Evolutionary conservation across 2,113 vertebrate genomes (phyloP).

Genomic region (Carollia perspicillata): DNA sequence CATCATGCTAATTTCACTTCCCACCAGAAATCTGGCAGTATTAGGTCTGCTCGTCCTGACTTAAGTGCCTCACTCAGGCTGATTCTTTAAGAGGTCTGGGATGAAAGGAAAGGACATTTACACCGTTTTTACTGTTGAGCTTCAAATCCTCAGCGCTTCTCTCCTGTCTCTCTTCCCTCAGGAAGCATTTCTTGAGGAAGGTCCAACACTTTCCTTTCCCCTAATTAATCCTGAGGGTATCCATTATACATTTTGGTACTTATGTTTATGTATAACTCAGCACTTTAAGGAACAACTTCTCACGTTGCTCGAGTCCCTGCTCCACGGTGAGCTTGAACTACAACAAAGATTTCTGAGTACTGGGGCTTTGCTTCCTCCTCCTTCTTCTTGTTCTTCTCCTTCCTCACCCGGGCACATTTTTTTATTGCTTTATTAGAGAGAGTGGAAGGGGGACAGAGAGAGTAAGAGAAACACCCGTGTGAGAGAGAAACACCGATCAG

Average conservation of each 20-base stretch:
- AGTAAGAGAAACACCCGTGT: too few relatives aligned
- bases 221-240: neutral
- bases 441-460: too few relatives aligned
- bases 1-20: neutral
- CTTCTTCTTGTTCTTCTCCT: too few relatives aligned
- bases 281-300: neutral
- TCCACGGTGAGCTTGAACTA: neutral
- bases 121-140: neutral
- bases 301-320: neutral
- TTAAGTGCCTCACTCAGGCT: neutral
- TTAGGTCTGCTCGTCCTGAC: neutral
- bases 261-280: slow-evolving; percentile 23
- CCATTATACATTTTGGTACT: neutral
- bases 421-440: too few relatives aligned
- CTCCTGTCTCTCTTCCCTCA: neutral
- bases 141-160: neutral
- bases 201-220: neutral
- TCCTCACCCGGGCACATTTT: too few relatives aligned
- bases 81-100: neutral
- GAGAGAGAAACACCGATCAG: too few relatives aligned
- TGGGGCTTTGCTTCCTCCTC: neutral
- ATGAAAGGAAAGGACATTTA: neutral
- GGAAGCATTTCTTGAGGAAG: neutral
- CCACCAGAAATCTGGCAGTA: neutral
- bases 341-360: neutral